Conservation (phyloP, 2,797 vertebrate genomes). For the Okamejei kenojei region DNA sequence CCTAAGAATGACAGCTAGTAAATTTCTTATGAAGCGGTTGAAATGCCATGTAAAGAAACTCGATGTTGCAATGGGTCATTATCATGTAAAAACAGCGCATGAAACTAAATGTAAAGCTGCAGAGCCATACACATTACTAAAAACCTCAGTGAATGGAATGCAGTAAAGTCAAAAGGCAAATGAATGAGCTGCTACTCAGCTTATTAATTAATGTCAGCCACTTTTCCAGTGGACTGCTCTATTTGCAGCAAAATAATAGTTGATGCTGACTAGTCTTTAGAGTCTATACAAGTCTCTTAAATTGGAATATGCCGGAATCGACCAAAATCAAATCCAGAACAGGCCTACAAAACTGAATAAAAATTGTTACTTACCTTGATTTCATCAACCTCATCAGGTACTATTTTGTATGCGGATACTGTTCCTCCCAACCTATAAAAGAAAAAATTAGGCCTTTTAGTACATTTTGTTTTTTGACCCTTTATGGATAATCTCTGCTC, state of each 20-base stretch:
- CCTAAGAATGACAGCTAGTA: not conserved
- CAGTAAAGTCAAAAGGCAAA: not conserved
- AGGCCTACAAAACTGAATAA: not conserved
- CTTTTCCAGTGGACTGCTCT: too few species aligned
- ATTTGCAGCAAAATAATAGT: not conserved
- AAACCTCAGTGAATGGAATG: not conserved
- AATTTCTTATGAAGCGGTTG: not conserved
- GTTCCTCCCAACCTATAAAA: conserved; percentile 88
- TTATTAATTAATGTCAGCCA: not conserved
- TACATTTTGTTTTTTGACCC: not conserved
- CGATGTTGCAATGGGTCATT: too few species aligned
- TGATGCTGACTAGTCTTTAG: not conserved
- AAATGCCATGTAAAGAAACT: not conserved
- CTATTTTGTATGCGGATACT: conserved; percentile 95
- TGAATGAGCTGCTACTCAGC: not conserved
- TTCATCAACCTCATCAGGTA: conserved; percentile 96
- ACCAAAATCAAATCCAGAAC: not conserved
- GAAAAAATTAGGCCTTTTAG: conserved; percentile 48
- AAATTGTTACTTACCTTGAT: conserved; percentile 77
- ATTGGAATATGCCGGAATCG: not conserved
- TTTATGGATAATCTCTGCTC: not conserved
- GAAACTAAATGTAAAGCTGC: not conserved
- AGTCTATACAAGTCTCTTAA: not conserved
- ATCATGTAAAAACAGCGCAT: not conserved
- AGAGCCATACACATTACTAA: not conserved